Evolutionary conservation across 2,797 vertebrate genomes (phyloP), one percentile per base, ranked within the genome.

Genomic region (Xyrichtys novacula): DNA sequence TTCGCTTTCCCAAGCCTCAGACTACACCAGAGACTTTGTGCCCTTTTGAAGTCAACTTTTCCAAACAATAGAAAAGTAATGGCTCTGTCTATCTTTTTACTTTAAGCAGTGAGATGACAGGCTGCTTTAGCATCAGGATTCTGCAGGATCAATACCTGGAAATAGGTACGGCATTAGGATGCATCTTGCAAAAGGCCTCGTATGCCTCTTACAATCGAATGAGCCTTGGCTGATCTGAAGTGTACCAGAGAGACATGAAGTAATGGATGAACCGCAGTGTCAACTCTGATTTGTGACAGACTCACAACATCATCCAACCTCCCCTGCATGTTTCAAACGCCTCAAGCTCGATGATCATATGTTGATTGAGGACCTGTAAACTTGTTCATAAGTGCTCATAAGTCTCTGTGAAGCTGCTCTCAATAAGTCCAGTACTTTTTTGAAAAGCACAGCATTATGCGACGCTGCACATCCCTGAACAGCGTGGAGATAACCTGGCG

Each of bases 31-130:
- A 82, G 84, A 70, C 85, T 89, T 86, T 73, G 58, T 23, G 1
- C 69, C 62, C 77, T 86, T 89, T 93, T 92, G 91, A 93, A 89
- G 90, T 92, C 74, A 85, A 91, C 87, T 87, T 90, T 84, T 88
- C 79, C 83, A 86, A 85, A 91, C 86, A 88, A 81, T 61, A 65
- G 72, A 81, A 80, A 90, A 90, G 84, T 80, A 87, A 86, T 85
- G 76, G 65, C 84, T 85, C 65, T 81, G 65, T 74, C 65, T 54
- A 5, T 76, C 74, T 67, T 58, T 80, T 69, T 80, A 16, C 76
- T 84, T 76, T 74, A 69, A 77, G 78, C 64, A 40, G 69, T 73
- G 20, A 66, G 74, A 85, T 80, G 86, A 91, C 81, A 73, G 82
- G 75, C 68, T 3, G 66, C 53, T 75, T 74, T 65, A 83, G 63